Evolutionary conservation across 2,797 vertebrate genomes (phyloP).

Genomic region (Steatocranus sp.): DNA sequence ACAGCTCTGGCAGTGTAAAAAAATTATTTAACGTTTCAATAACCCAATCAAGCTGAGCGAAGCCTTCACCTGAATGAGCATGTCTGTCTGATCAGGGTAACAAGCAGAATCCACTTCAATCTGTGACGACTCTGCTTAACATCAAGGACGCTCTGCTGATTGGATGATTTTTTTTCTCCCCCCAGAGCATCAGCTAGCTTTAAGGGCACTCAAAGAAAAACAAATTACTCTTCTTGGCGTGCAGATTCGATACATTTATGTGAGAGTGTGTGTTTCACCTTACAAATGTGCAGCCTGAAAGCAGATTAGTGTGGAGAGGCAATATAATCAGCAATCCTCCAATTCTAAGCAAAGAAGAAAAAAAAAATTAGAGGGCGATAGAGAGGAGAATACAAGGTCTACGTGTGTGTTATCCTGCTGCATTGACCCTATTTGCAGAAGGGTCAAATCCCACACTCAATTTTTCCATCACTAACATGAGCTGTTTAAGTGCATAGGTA

Average conservation of each 20-base stretch:
- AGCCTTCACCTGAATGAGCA: neutral
- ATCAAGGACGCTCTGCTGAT: slow-evolving; percentile 7
- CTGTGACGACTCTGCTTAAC: neutral
- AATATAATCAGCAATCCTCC: slow-evolving; percentile 13
- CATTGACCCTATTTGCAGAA: neutral
- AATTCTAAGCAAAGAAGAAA: neutral
- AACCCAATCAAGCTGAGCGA: neutral
- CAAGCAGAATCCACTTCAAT: slow-evolving; percentile 15
- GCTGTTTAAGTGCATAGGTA: neutral
- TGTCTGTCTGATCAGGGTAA: neutral
- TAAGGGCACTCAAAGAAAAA: slow-evolving; percentile 33
- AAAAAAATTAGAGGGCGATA: neutral
- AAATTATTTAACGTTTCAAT: neutral
- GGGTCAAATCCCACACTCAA: neutral
- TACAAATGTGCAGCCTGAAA: slow-evolving; percentile 31
- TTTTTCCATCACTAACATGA: slow-evolving; percentile 9
- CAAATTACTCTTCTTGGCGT: neutral
- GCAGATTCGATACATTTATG: neutral
- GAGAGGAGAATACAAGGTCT: neutral
- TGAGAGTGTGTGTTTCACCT: neutral
- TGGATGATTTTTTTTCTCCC: neutral
- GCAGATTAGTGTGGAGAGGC: slow-evolving; percentile 30
- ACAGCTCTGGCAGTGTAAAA: neutral
- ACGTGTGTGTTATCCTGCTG: neutral
- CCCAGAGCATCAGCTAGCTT: neutral